Conservation (phyloP, 2,113 vertebrate genomes). For the Jacana jacana region DNA sequence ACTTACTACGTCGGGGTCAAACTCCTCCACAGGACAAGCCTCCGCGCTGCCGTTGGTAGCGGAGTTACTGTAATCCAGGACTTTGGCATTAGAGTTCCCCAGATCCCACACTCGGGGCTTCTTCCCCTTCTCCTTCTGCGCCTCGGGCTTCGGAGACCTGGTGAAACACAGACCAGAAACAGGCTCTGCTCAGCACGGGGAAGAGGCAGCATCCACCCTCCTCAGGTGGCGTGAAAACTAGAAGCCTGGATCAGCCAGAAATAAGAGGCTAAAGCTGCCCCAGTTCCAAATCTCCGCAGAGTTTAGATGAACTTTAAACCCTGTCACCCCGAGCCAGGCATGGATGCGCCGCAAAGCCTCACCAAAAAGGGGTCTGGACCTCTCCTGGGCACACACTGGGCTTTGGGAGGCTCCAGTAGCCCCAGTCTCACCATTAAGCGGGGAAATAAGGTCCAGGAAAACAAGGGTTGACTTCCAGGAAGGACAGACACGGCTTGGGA, state of each 20-base stretch:
- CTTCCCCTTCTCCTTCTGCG: constrained; percentile 86
- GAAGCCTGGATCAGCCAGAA: not conserved
- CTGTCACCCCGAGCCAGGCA: not conserved
- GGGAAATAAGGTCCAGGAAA: not conserved
- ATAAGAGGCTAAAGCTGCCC: not conserved
- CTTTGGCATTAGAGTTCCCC: constrained; percentile 80
- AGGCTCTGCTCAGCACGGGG: rapidly evolving
- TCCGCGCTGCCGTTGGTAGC: constrained; percentile 73
- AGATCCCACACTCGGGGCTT: constrained; percentile 88
- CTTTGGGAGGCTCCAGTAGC: not conserved
- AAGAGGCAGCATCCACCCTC: rapidly evolving
- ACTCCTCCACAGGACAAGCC: constrained; percentile 66
- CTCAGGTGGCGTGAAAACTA: rapidly evolving
- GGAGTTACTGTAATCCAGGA: constrained; percentile 88
- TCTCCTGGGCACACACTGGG: not conserved
- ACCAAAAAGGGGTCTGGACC: not conserved
- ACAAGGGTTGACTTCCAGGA: not conserved
- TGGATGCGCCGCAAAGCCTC: rapidly evolving
- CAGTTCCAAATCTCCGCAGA: not conserved
- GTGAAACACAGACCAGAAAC: not conserved
- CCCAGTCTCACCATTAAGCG: not conserved
- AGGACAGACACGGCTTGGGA: not conserved
- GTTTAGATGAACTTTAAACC: not conserved
- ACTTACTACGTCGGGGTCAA: constrained; percentile 39
- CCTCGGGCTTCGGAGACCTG: constrained; percentile 88